phyloP scores from a whole-genome alignment of 2,888 invertebrate species.

The Cheilosia urbana region DNA sequence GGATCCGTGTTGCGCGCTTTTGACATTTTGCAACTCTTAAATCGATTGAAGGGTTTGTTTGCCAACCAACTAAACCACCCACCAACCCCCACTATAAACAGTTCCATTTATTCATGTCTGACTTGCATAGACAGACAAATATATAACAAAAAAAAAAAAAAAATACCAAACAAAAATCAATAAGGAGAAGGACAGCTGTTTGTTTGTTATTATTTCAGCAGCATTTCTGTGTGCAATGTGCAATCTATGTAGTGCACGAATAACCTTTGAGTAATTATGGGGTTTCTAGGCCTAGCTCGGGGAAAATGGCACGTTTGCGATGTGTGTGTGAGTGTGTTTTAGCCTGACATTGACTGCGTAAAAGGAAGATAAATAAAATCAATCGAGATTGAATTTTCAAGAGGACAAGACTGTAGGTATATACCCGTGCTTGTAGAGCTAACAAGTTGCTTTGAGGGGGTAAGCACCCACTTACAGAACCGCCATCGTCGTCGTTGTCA shows the following conservation, averaged over 20 bases:
- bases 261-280: constrained; percentile 59
- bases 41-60: constrained; percentile 63
- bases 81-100: constrained; percentile 39
- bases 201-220: constrained; percentile 66
- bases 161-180: constrained; percentile 58
- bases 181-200: constrained; percentile 72
- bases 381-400: constrained; percentile 61
- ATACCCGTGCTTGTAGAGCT: constrained; percentile 13
- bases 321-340: constrained; percentile 1
- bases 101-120: constrained; percentile 35
- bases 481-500: background rate
- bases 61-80: background rate
- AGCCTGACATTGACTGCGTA: constrained; percentile 52
- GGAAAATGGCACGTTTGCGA: constrained; percentile 30
- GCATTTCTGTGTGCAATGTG: constrained; percentile 22
- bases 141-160: background rate
- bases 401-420: constrained; percentile 7
- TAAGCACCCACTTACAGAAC: background rate
- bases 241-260: constrained; percentile 9
- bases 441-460: constrained; percentile 19
- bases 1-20: constrained; percentile 17
- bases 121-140: constrained; percentile 25
- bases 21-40: constrained; percentile 53
- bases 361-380: constrained; percentile 65
- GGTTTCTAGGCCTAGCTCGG: constrained; percentile 53